phyloP scores from a whole-genome alignment of 2,888 invertebrate genomes.

The Serripes groenlandicus region DNA sequence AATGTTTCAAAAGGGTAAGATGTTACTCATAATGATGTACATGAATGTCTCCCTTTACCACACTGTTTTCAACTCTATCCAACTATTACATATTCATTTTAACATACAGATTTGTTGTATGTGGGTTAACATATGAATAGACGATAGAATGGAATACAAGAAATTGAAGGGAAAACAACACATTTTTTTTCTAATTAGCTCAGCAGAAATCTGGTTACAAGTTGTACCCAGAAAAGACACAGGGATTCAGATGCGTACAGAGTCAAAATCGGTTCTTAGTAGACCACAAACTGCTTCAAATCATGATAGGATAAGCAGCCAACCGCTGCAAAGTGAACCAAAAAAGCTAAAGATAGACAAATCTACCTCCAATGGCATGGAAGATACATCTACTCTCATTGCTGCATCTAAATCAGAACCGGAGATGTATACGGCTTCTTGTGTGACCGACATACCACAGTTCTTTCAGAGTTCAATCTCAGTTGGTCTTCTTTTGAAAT shows the following conservation, averaged over 20 bases:
- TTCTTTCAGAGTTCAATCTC: neutral
- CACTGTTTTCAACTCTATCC: too few relatives aligned
- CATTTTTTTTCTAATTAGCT: too few relatives aligned
- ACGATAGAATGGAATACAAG: too few relatives aligned
- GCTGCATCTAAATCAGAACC: neutral
- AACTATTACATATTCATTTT: too few relatives aligned
- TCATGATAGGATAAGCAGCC: neutral
- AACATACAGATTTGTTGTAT: too few relatives aligned
- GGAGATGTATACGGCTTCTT: neutral
- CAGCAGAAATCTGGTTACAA: slow-evolving; percentile 26
- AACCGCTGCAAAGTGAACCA: neutral
- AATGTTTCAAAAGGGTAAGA: too few relatives aligned
- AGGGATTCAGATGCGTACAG: neutral
- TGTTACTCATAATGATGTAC: too few relatives aligned
- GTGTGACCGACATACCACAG: slow-evolving; percentile 9
- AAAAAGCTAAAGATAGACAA: neutral
- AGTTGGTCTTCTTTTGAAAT: slow-evolving; percentile 7
- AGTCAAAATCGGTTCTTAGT: neutral
- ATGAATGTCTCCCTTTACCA: too few relatives aligned
- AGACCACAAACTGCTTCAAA: neutral
- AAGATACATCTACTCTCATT: too few relatives aligned
- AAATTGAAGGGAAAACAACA: too few relatives aligned
- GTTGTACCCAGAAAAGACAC: slow-evolving; percentile 1
- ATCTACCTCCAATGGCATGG: neutral
- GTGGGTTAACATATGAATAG: too few relatives aligned